These are phyloP conservation scores for Anguilla megastoma DNA, from an alignment of 2,797 vertebrate genomes.

Conservation along the genomic window DNA sequence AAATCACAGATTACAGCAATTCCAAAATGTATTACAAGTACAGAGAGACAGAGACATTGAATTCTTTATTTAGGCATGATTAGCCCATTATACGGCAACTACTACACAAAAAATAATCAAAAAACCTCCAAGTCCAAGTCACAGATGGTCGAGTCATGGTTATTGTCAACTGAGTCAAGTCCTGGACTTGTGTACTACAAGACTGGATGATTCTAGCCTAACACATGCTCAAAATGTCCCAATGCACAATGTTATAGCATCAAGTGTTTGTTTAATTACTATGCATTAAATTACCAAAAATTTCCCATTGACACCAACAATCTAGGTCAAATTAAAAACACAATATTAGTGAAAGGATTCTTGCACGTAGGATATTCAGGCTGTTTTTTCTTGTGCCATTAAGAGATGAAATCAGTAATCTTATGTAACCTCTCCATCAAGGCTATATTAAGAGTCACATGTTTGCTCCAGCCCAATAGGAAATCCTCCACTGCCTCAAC, in stretches of 20 bases:
- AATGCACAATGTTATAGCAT: not conserved
- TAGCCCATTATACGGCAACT: too few species aligned
- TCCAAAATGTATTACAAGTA: too few species aligned
- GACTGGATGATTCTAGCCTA: not conserved
- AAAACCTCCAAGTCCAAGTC: too few species aligned
- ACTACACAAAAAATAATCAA: too few species aligned
- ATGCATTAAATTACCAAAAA: not conserved
- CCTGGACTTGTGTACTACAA: too few species aligned
- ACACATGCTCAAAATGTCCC: not conserved
- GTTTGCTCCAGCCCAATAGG: not conserved
- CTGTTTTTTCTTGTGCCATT: not conserved
- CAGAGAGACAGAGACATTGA: too few species aligned
- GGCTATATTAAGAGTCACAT: not conserved
- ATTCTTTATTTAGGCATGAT: too few species aligned
- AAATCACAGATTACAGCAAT: too few species aligned
- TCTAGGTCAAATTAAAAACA: not conserved
- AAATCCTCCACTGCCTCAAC: not conserved
- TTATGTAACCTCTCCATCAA: not conserved
- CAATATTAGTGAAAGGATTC: not conserved
- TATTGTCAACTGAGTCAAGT: too few species aligned
- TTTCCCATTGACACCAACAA: not conserved
- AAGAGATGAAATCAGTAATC: not conserved
- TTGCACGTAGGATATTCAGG: not conserved
- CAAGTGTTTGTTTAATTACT: not conserved
- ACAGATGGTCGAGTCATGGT: too few species aligned